These are phyloP conservation scores for Cenopis cana DNA, from an alignment of 2,888 invertebrate species.

Conservation along the genomic window DNA sequence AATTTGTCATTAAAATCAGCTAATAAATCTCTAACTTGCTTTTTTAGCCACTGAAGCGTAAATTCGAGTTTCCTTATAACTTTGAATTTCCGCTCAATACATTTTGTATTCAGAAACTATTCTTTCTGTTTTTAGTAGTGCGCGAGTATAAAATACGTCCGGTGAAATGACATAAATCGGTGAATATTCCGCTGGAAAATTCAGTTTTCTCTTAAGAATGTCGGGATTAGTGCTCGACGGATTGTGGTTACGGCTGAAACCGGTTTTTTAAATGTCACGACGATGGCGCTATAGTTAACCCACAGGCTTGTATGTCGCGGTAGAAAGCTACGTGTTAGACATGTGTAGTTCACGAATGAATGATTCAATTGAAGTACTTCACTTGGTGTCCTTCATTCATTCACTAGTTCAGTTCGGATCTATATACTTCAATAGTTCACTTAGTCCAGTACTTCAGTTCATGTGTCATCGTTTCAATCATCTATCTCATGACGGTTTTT, in stretches of 20 bases:
- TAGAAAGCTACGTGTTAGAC: too few relatives aligned
- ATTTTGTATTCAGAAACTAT: slow-evolving; percentile 21
- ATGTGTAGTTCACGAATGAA: too few relatives aligned
- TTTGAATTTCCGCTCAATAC: slow-evolving; percentile 7
- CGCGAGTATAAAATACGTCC: slow-evolving; percentile 21
- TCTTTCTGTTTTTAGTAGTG: slow-evolving; percentile 27
- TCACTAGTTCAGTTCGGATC: too few relatives aligned
- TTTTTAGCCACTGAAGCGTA: not conserved
- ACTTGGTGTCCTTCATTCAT: too few relatives aligned
- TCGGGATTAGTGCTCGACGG: slow-evolving; percentile 2
- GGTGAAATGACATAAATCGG: slow-evolving; percentile 28
- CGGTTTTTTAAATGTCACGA: not conserved
- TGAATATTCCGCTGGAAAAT: slow-evolving; percentile 26
- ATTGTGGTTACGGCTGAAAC: slow-evolving; percentile 5
- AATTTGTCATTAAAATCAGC: not conserved
- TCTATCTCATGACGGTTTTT: too few relatives aligned
- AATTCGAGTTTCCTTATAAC: slow-evolving; percentile 1
- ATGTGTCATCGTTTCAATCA: too few relatives aligned
- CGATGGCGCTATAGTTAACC: too few relatives aligned
- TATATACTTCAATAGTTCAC: too few relatives aligned
- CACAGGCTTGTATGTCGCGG: too few relatives aligned
- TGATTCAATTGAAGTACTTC: too few relatives aligned
- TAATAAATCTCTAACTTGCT: not conserved
- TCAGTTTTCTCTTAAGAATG: slow-evolving; percentile 19
- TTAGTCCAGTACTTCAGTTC: too few relatives aligned